Percentiles rank a stretch among this genome's conserved stretches.
These are phyloP conservation scores for Muschampia plurimacula DNA, from an alignment of 2,888 invertebrate genomes.

Conservation along the genomic window DNA sequence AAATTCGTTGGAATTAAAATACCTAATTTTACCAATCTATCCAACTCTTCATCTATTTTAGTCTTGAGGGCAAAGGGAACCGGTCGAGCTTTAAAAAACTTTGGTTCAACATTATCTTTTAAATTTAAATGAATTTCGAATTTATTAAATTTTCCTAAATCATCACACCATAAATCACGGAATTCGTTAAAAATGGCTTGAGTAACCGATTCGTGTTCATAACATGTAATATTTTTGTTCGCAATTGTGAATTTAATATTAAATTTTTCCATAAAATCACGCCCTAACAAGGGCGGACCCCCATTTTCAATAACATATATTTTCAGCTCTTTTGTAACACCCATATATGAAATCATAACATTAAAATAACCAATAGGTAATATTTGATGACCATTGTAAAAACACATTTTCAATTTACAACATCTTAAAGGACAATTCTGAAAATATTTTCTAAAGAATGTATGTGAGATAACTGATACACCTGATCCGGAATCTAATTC, in stretches of 20 bases:
- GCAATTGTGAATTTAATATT: constrained; percentile 6
- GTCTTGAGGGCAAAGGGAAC: constrained; percentile 37
- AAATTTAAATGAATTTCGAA: constrained; percentile 17
- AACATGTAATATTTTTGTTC: constrained; percentile 14
- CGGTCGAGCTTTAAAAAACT: constrained; percentile 36
- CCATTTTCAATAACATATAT: constrained; percentile 21
- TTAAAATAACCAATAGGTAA: constrained; percentile 19
- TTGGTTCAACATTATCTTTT: constrained; percentile 25
- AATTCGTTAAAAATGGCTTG: constrained; percentile 19
- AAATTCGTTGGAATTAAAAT: constrained; percentile 15
- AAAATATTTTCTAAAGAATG: background rate
- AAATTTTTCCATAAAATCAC: constrained; percentile 30
- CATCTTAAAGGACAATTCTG: constrained; percentile 3
- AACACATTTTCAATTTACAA: constrained; percentile 45
- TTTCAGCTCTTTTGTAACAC: background rate
- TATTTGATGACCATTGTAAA: constrained; percentile 48
- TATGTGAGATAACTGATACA: constrained; percentile 10
- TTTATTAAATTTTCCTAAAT: constrained; percentile 24
- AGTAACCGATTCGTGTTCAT: background rate
- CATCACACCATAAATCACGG: constrained; percentile 6
- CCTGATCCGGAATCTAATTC: constrained; percentile 31
- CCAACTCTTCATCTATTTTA: constrained; percentile 34
- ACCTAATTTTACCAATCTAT: constrained; percentile 19
- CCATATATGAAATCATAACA: background rate
- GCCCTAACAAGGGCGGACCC: constrained; percentile 24